Evolutionary conservation across 2,113 vertebrate species (phyloP).

Genomic region (Phalacrocorax brasilianus): DNA sequence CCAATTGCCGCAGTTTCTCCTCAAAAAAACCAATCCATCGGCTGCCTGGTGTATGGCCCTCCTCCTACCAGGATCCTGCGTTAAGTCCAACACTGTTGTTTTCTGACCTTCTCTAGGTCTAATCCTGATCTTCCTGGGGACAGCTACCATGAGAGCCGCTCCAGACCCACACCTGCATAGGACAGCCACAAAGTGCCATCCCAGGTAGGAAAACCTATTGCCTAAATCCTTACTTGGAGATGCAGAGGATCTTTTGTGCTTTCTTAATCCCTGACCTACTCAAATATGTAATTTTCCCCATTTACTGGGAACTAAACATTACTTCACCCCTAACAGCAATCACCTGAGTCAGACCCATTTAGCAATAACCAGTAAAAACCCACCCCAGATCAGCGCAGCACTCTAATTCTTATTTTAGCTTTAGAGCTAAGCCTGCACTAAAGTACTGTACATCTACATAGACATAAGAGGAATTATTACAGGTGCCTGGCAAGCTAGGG

Average conservation of each 20-base stretch:
- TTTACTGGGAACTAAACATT: background rate
- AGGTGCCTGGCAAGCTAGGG: background rate
- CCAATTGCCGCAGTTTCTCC: background rate
- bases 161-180: background rate
- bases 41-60: accelerated
- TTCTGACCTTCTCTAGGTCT: background rate
- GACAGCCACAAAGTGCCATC: background rate
- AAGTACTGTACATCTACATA: accelerated
- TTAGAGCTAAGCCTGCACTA: background rate
- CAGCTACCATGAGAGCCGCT: background rate
- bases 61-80: accelerated
- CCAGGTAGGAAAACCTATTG: background rate
- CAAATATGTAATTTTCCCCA: accelerated
- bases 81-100: background rate
- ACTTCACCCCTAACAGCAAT: background rate
- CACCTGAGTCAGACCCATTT: background rate
- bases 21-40: background rate
- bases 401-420: background rate
- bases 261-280: background rate
- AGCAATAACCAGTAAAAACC: background rate
- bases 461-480: background rate
- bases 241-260: too few relatives aligned
- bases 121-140: background rate
- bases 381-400: background rate
- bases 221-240: background rate